phyloP scores from a whole-genome alignment of 1,140 invertebrate species.

The Phthorimaea operculella region DNA sequence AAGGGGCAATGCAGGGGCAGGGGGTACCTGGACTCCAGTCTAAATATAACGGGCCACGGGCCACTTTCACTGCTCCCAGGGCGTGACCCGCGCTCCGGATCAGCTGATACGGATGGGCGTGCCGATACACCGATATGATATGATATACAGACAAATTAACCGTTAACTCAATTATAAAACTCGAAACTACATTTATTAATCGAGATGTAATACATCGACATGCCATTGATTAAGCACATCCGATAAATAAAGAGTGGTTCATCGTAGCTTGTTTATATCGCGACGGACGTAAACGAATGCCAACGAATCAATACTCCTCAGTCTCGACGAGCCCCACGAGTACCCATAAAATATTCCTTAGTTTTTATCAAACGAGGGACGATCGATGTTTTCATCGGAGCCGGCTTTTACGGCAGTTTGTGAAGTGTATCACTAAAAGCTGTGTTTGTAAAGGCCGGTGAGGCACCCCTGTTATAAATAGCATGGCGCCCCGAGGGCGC shows the following conservation, averaged over 20 bases:
- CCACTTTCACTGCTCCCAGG: constrained; percentile 38
- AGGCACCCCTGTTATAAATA: constrained; percentile 45
- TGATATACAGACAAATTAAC: not conserved
- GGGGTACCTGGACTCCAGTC: constrained; percentile 29
- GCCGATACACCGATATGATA: not conserved
- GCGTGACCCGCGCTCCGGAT: constrained; percentile 30
- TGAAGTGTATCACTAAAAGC: constrained; percentile 40
- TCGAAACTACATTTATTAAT: not conserved
- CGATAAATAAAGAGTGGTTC: no score
- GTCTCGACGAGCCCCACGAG: not conserved
- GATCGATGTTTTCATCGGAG: constrained; percentile 1
- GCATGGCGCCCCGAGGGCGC: constrained; percentile 37
- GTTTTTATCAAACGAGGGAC: not conserved
- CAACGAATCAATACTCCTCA: no score
- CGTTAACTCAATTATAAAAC: not conserved
- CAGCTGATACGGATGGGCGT: constrained; percentile 33
- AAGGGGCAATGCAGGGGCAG: not conserved
- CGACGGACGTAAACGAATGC: no score
- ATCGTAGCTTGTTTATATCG: no score
- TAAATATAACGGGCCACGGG: constrained; percentile 28
- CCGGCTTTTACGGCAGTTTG: constrained; percentile 31
- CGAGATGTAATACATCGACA: no score
- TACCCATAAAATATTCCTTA: constrained; percentile 1
- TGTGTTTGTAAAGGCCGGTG: constrained; percentile 52
- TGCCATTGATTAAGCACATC: no score